phyloP scores from a whole-genome alignment of 2,888 invertebrate species.

The Polia nebulosa region DNA sequence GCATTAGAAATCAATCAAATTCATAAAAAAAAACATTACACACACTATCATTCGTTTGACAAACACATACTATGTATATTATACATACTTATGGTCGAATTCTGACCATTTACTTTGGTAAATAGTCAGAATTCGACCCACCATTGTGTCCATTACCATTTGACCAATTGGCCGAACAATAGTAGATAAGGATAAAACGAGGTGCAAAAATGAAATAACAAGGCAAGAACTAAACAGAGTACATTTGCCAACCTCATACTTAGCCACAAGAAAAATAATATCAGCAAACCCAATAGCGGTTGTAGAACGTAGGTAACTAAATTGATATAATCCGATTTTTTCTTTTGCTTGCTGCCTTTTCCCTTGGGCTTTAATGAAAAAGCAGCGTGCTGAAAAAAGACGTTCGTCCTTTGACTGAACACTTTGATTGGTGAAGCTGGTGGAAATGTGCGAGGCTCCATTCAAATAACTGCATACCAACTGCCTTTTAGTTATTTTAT shows the following conservation, averaged over 20 bases:
- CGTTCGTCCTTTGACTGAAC: slow-evolving; percentile 26
- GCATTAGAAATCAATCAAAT: too few relatives aligned
- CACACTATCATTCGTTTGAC: too few relatives aligned
- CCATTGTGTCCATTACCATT: too few relatives aligned
- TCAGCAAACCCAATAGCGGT: slow-evolving; percentile 8
- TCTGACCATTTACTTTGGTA: too few relatives aligned
- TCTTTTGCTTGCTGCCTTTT: slow-evolving; percentile 21
- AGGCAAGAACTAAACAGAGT: too few relatives aligned
- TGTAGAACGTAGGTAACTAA: slow-evolving; percentile 15
- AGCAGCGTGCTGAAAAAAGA: slow-evolving; percentile 23
- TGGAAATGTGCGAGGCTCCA: slow-evolving; percentile 12
- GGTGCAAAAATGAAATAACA: too few relatives aligned
- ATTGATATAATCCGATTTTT: slow-evolving; percentile 33
- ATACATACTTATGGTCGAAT: too few relatives aligned
- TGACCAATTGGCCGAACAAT: too few relatives aligned
- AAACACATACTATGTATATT: too few relatives aligned
- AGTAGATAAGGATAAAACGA: too few relatives aligned
- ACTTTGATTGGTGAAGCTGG: slow-evolving; percentile 40
- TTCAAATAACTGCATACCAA: not conserved
- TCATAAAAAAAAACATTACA: too few relatives aligned
- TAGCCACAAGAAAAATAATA: slow-evolving; percentile 14
- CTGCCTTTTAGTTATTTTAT: not conserved
- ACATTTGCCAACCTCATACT: not conserved
- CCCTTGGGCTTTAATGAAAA: slow-evolving; percentile 37
- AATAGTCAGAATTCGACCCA: too few relatives aligned